A percentile compares a stretch with the other conserved stretches of the same genome.
Conservation (phyloP, 64 coral and sea anemone genomes). For the Montipora capricornis region DNA sequence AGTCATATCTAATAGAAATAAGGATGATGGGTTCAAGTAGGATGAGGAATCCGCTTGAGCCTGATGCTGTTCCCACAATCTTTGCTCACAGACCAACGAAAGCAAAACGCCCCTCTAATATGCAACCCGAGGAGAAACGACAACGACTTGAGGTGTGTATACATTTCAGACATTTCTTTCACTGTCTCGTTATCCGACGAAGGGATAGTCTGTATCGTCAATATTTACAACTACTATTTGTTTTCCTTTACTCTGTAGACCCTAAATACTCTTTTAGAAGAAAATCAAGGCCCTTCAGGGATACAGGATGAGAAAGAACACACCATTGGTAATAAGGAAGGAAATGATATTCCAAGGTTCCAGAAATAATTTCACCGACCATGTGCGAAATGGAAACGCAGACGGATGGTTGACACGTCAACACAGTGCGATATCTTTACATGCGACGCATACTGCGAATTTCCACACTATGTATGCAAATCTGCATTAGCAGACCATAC, state of each 20-base stretch:
- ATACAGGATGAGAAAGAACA: background rate
- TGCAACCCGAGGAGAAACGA: constrained; percentile 30
- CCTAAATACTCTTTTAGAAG: no score
- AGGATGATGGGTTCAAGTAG: constrained; percentile 9
- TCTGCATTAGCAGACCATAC: background rate
- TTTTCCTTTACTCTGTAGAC: no score
- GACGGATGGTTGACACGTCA: background rate
- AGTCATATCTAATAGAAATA: background rate
- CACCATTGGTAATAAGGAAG: background rate
- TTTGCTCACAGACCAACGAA: constrained; percentile 44
- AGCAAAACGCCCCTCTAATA: background rate
- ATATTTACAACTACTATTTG: no score
- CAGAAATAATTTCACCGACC: background rate
- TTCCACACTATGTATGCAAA: background rate
- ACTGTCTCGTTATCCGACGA: background rate
- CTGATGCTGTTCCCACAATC: constrained; percentile 29
- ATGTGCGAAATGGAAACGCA: background rate
- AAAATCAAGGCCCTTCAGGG: no score
- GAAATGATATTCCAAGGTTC: background rate
- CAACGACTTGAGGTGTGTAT: constrained; percentile 23
- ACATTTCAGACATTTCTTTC: background rate
- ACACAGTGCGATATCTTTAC: background rate
- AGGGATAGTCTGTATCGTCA: background rate
- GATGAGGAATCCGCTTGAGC: background rate
- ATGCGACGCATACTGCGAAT: background rate